Evolutionary conservation across 2,113 vertebrate genomes (phyloP), one percentile per base, ranked within the genome.

Genomic region (Pseudolaguvia tuberculata): DNA sequence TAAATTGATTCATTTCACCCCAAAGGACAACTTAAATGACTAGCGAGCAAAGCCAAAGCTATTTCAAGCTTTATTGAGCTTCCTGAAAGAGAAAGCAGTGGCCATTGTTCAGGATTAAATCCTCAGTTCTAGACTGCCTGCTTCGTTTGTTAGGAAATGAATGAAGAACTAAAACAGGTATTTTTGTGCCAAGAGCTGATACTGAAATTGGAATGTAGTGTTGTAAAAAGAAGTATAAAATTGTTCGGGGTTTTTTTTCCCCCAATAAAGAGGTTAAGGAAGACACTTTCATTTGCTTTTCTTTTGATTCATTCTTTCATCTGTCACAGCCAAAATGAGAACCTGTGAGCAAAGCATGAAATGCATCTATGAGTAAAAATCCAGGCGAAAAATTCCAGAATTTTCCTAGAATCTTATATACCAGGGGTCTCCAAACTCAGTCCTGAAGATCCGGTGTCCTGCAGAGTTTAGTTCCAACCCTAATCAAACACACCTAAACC

Each of bases 31-130:
- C 17, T 50, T 27, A 67, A 50, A 48, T 1, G 25, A 39, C 31
- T 29, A 4, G 13, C n/a, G 27, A 35, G 58, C 12, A 53, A 50
- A 67, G 77, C 61, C 56, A n/a, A 71, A 77, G 48, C 51, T 35
- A 79, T 77, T 79, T 79, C 42, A 79, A 62, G 77, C 74, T 77
- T 66, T 77, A 77, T 45, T 77, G 74, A 71, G 21, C 72, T 21
- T 66, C 58, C 31, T 59, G 27, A 73, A 82, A 50, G 58, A 47
- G 65, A 77, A 65, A 2, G 29, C 47, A 23, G 58, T 18, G 15
- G 47, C 27, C 56, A 76, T 73, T 72, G 76, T 76, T 58, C 45
- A 69, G 55, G 50, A 58, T 27, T 47, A 73, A 68, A 68, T 67
- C 45, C 27, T 56, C 56, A 48, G 63, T 67, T 58, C 42, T 67